Evolutionary conservation across 1,140 invertebrate genomes (phyloP), one percentile per base, ranked within the genome.

Genomic region (Trinorchestia longiramus): DNA sequence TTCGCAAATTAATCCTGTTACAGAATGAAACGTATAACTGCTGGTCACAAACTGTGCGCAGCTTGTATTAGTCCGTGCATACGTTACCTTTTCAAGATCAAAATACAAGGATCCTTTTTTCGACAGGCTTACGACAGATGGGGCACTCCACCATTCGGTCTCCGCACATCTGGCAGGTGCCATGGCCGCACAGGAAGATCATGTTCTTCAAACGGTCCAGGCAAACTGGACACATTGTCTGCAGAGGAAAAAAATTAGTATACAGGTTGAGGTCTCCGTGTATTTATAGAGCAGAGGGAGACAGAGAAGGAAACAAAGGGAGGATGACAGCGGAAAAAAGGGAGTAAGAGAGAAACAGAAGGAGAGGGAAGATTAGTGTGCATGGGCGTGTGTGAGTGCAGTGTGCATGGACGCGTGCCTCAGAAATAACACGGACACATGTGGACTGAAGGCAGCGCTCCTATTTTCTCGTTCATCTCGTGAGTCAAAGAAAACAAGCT

Each of bases 161-260:
- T 36, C 99, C 99, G 97, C 99, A 99, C 98, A 99, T 99, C 97
- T 99, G 99, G 97, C 99, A 99, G 45, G 99, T 99, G 95, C 99
- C 99, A 97, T 99, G 99, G 19, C 99, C 99, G 97, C 99, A 99
- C 8, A 99, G 98, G 97, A 99, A 99, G 97, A 99, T 99, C 99
- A 99, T 99, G 97, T 99, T 99, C 97, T 99, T 99, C 97, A 99
- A 98, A 43, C 99, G 98, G 97, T 99, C 99, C 98, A 99, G 98
- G 97, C 99, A 99, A 92, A 99, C 99, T 6, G 99, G 99, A 97
- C 99, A 99, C 98, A 99, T 99, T 0, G 99, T 99, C 99, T 99
- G 98, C 4, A 98, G 98, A 96, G 95, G 96, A 57, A 95, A 95
- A 96, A 96, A 97, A 95, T 42, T 19, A 11, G 43, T 28, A 90